Base-by-base conservation (phyloP, 2,797 vertebrate species). In the Stomatorhinus walkeri region DNA sequence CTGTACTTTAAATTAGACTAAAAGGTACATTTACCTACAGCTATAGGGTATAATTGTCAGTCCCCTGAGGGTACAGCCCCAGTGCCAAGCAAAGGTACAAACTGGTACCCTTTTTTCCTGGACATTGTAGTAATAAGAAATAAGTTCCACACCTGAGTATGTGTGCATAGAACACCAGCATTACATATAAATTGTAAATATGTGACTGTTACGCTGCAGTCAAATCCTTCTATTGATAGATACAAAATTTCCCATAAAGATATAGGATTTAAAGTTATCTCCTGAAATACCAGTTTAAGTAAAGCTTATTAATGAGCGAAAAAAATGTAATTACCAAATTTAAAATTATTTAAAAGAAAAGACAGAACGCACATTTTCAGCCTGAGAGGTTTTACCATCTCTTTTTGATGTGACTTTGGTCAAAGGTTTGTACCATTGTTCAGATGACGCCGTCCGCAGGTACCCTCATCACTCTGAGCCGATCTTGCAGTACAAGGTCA, bases 401-500 rank as follows among this genome's bases (percentile, higher is more conserved):
- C 0, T 14, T n/a, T 19, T 3, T 61, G 56, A 40, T n/a, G 72
- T 43, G 12, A 79, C 6, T 43, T 43, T 79, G 72, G 16, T 40
- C 36, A 79, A n/a, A 43, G 32, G 72, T 8, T 79, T n/a, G 36
- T n/a, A 6, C 32, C 68, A n/a, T n/a, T 4, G 16, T 12, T n/a
- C 14, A 61, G 52, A 40, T 36, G 22, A 7, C 2, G 24, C 9
- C 2, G 14, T 8, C 10, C 1, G 10, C 12, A 16, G 7, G 64
- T n/a, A n/a, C 16, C 46, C 6, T 85, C 81, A 19, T 89, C 43
- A 89, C 56, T 85, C 48, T 4, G 36, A 48, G 36, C 92, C 91
- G 46, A 92, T 91, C 0, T 91, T 1, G 2, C 90, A 90, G 92
- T 95, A 96, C 85, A 96, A 91, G 89, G 92, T 49, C 94, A 96